Percentiles rank a stretch among this genome's conserved stretches.
These are phyloP conservation scores for Rhinophrynus dorsalis DNA, from an alignment of 2,797 vertebrate genomes.

Conservation along the genomic window DNA sequence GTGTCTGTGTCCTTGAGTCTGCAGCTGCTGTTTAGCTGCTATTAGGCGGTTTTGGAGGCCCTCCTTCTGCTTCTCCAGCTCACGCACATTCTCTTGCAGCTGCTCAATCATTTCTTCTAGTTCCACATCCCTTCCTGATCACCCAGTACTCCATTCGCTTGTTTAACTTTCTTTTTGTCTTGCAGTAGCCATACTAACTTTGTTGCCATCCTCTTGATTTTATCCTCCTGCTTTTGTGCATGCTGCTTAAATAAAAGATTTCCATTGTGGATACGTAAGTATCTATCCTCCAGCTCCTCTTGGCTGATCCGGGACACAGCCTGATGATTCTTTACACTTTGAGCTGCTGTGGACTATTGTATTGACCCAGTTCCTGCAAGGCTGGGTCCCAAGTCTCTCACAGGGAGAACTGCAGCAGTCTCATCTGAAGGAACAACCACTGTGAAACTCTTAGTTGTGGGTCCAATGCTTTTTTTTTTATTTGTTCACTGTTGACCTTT, in stretches of 20 bases:
- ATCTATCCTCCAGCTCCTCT: slow-evolving; percentile 85
- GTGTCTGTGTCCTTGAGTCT: slow-evolving; percentile 65
- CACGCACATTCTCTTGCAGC: slow-evolving; percentile 79
- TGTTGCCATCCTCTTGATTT: slow-evolving; percentile 92
- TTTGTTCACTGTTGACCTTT: too few relatives aligned
- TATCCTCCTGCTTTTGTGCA: slow-evolving; percentile 83
- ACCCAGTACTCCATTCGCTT: slow-evolving; percentile 67
- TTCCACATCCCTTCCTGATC: slow-evolving; percentile 76
- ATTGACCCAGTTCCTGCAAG: slow-evolving; percentile 58
- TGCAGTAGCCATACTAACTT: slow-evolving; percentile 89
- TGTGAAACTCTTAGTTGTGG: slow-evolving; percentile 28
- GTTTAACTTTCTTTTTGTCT: slow-evolving; percentile 81
- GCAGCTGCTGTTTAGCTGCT: slow-evolving; percentile 81
- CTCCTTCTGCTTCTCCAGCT: slow-evolving; percentile 81
- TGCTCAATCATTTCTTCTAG: slow-evolving; percentile 85
- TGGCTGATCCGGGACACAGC: slow-evolving; percentile 71
- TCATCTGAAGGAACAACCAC: slow-evolving; percentile 79
- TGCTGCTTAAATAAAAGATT: slow-evolving; percentile 83
- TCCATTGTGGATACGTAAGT: slow-evolving; percentile 77
- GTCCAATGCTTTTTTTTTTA: too few relatives aligned
- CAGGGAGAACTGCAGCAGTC: slow-evolving; percentile 80
- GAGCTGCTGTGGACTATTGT: slow-evolving; percentile 65
- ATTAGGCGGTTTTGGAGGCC: slow-evolving; percentile 77
- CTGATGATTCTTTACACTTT: slow-evolving; percentile 65
- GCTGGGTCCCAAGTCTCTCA: slow-evolving; percentile 73